Percentiles rank a stretch among this genome's conserved stretches.
These are phyloP conservation scores for Sminthurides aquaticus DNA, from an alignment of 2,888 invertebrate genomes.

Conservation along the genomic window DNA sequence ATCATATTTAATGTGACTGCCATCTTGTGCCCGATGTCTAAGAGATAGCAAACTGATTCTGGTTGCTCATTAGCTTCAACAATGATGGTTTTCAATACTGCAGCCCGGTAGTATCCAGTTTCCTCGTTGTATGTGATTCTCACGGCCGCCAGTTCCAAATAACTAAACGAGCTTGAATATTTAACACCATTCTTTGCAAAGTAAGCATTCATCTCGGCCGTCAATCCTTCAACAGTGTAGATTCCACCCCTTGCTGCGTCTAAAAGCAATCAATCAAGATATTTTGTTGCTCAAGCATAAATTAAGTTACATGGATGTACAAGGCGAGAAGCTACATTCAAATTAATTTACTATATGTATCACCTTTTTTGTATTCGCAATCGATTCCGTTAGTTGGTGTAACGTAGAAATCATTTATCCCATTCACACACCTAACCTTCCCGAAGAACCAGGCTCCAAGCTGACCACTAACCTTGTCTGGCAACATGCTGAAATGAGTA, in stretches of 20 bases:
- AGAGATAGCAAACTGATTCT: background rate
- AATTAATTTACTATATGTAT: background rate
- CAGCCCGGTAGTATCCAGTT: background rate
- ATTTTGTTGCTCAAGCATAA: background rate
- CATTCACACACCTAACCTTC: background rate
- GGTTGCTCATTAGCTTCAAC: background rate
- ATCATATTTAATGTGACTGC: background rate
- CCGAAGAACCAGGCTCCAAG: background rate
- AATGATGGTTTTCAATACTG: background rate
- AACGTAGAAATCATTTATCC: background rate
- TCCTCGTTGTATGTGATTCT: background rate
- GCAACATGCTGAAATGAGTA: background rate
- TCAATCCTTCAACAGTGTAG: background rate
- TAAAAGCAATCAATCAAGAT: too few species aligned
- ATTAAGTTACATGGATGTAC: background rate
- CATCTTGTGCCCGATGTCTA: background rate
- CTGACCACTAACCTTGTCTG: background rate
- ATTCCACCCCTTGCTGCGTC: background rate
- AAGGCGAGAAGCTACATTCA: background rate
- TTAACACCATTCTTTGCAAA: background rate
- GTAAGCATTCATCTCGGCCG: background rate
- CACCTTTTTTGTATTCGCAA: background rate
- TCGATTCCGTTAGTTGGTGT: background rate
- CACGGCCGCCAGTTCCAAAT: background rate
- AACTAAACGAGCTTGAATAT: background rate